phyloP scores from a whole-genome alignment of 2,113 vertebrate species.

The Corythaixoides concolor region DNA sequence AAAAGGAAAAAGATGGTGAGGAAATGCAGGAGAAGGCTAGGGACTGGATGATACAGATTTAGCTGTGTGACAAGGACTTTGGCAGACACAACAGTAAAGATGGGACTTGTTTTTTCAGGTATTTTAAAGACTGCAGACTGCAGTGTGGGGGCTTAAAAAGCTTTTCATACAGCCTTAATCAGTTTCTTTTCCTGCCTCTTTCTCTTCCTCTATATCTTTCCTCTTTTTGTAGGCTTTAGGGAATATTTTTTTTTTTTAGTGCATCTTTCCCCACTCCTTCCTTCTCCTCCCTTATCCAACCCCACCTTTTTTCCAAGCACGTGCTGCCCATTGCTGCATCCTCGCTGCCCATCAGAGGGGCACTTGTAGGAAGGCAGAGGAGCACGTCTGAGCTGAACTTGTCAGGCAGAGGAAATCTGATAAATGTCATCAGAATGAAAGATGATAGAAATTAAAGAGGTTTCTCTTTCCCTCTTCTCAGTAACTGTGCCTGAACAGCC shows the following conservation, averaged over 20 bases:
- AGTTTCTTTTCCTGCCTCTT: neutral
- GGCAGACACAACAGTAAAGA: neutral
- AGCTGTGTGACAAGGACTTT: neutral
- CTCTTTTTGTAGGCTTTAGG: neutral
- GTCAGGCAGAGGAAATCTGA: conserved; percentile 60
- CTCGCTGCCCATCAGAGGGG: conserved; percentile 29
- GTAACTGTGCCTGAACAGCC: conserved; percentile 25
- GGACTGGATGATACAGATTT: neutral
- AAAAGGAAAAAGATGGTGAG: neutral
- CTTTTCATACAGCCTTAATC: neutral
- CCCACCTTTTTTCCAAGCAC: neutral
- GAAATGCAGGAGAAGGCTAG: neutral
- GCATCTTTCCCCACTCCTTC: neutral
- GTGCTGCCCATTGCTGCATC: neutral
- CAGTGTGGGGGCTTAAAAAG: neutral
- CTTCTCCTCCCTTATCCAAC: neutral
- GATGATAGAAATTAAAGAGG: conserved; percentile 56
- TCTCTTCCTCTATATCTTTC: neutral
- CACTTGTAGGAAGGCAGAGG: neutral
- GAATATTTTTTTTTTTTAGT: neutral
- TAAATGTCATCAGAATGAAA: conserved; percentile 61
- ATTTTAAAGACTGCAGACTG: neutral
- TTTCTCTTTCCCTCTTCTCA: conserved; percentile 11
- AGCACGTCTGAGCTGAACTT: neutral
- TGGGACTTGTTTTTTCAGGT: neutral